Evolutionary conservation across 1,140 invertebrate genomes (phyloP), one percentile per base, ranked within the genome.

Genomic region (Solenopsis invicta): DNA sequence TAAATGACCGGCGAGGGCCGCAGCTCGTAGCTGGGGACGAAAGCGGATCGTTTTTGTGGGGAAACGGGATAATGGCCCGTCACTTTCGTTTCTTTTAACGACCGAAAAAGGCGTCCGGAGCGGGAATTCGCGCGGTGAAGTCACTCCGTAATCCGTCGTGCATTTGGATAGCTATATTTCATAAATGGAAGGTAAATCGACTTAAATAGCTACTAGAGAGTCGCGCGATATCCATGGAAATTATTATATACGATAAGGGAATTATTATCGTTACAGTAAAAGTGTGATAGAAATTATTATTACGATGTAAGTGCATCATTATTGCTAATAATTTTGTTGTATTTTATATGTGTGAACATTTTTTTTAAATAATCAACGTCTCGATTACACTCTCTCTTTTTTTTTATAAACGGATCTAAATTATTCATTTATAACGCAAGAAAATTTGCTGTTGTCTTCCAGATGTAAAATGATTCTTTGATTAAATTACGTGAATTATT

Each of bases 21-120:
- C 41, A 21, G n/a, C 24, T 29, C 29, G 37, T 52, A 37, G 61
- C 74, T 61, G 80, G 67, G 54, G 41, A 88, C 72, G 66, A 80
- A 87, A 90, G 76, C 69, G 50, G 80, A 85, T 89, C 89, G 86
- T 87, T 74, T 74, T 71, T 86, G 81, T 80, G 61, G 69, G 75
- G 66, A 78, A 81, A 74, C 62, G 78, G 56, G 64, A 84, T 88
- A 86, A 88, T 88, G 52, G 45, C 34, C 62, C 21, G 76, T 29
- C 85, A 64, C 41, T 78, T 80, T 89, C 80, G 80, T 89, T 75
- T 85, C 75, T 67, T 85, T 72, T 74, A 74, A 59, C 61, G 61
- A 81, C 52, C 66, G 71, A 85, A 85, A 69, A 88, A 81, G 69
- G 13, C 37, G 18, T 29, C 54, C 52, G 61, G 24, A 78, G 72